Conservation (phyloP, 30 jellyfish, hydroid and myxozoan genomes). For the Aurelia coerulea region DNA sequence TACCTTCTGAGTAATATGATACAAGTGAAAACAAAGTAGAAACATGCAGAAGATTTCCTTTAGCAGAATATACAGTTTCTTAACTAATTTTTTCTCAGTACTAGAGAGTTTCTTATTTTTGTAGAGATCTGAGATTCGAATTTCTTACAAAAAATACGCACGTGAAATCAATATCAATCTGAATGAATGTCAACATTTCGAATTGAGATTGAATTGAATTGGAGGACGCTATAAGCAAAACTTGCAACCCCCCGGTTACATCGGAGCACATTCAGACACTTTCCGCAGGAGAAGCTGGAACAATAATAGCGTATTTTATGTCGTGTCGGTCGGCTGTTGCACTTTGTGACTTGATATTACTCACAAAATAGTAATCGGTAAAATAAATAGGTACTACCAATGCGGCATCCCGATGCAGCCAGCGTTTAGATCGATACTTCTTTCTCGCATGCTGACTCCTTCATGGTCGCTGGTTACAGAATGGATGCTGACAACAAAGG, state of each 20-base stretch:
- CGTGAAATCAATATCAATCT: too few relatives aligned
- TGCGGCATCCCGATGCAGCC: constrained; percentile 33
- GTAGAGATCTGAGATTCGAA: too few relatives aligned
- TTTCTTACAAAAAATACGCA: too few relatives aligned
- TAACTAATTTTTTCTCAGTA: too few relatives aligned
- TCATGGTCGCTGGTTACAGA: constrained; percentile 68
- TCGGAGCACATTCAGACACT: constrained; percentile 60
- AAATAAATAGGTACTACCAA: constrained; percentile 38
- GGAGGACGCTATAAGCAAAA: background rate
- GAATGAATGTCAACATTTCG: too few relatives aligned
- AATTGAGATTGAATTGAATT: background rate
- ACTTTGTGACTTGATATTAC: constrained; percentile 58
- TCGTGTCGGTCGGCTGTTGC: constrained; percentile 65
- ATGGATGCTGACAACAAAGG: constrained; percentile 88
- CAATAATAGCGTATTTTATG: constrained; percentile 20
- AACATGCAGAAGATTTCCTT: too few relatives aligned
- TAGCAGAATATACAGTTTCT: too few relatives aligned
- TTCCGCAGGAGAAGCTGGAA: constrained; percentile 81
- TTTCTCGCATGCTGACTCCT: constrained; percentile 33
- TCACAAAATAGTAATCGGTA: constrained; percentile 21
- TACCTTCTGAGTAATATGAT: too few relatives aligned
- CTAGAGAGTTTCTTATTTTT: too few relatives aligned
- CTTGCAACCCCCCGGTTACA: constrained; percentile 29
- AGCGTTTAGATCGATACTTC: constrained; percentile 3
- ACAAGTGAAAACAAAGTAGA: too few relatives aligned